phyloP scores from a whole-genome alignment of 2,113 vertebrate species.

The Dipodomys merriami region DNA sequence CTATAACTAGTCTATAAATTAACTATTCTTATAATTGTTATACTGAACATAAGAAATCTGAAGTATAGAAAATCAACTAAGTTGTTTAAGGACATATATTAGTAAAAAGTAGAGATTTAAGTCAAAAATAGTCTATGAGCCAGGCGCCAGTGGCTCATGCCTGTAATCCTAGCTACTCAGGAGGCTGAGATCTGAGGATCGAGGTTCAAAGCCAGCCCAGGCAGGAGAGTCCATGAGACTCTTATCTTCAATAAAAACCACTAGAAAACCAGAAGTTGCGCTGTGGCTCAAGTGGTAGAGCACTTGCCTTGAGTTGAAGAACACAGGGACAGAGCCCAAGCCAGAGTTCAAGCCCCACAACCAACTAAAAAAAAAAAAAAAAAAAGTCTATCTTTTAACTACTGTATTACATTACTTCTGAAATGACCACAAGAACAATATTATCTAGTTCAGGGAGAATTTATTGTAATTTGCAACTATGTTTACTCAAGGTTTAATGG shows the following conservation, averaged over 20 bases:
- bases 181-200: no score
- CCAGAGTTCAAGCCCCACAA: no score
- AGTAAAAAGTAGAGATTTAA: slow-evolving; percentile 3
- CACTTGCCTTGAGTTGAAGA: no score
- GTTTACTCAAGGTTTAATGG: slow-evolving; percentile 40
- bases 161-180: no score
- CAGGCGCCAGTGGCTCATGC: no score
- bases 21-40: slow-evolving; percentile 18
- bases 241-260: no score
- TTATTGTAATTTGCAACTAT: neutral
- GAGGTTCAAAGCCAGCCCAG: no score
- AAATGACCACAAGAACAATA: neutral
- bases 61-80: neutral
- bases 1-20: neutral
- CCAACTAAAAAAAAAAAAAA: no score
- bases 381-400: neutral
- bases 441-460: slow-evolving; percentile 4
- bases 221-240: no score
- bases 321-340: no score
- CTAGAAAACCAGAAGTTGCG: no score
- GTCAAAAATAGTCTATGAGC: neutral
- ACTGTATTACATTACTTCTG: neutral
- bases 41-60: slow-evolving; percentile 26
- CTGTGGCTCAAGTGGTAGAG: no score
- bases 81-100: neutral